Percentiles rank a stretch among this genome's conserved stretches.
phyloP scores from a whole-genome alignment of 2,113 vertebrate genomes.

The Ptyas mucosa region DNA sequence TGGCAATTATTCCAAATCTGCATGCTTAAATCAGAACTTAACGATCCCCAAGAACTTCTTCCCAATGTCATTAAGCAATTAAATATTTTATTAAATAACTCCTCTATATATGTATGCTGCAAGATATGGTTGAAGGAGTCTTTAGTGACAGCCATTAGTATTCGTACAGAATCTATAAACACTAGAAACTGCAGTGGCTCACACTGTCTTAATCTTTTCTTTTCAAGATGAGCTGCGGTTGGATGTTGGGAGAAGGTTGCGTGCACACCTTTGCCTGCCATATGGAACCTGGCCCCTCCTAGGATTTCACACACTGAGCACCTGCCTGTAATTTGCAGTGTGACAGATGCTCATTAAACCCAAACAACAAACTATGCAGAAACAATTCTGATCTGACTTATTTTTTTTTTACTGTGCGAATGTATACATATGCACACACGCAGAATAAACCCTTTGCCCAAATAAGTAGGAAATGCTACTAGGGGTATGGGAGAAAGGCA shows the following conservation, averaged over 20 bases:
- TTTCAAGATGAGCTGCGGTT: slow-evolving; percentile 20
- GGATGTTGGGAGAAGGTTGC: not conserved
- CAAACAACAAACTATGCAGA: not conserved
- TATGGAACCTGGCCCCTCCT: not conserved
- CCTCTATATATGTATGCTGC: slow-evolving; percentile 40
- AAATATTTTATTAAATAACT: slow-evolving; percentile 46
- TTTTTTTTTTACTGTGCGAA: not conserved
- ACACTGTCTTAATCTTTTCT: slow-evolving; percentile 1
- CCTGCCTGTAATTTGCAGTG: not conserved
- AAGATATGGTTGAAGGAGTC: slow-evolving; percentile 50
- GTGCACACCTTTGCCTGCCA: accelerated
- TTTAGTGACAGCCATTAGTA: slow-evolving; percentile 43
- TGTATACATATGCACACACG: not conserved
- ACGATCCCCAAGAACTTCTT: slow-evolving; percentile 56
- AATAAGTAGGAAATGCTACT: not conserved
- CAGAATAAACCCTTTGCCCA: not conserved
- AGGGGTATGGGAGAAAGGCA: not conserved
- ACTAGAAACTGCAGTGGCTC: slow-evolving; percentile 26
- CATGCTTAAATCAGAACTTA: slow-evolving; percentile 56
- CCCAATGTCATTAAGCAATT: slow-evolving; percentile 59
- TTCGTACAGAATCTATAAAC: slow-evolving; percentile 32
- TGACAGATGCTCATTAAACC: slow-evolving; percentile 11
- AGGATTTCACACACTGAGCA: not conserved
- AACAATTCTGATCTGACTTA: not conserved
- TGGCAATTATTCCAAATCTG: slow-evolving; percentile 45